Evolutionary conservation across 2,888 invertebrate species (phyloP).

Genomic region (Salpingus planirostris): DNA sequence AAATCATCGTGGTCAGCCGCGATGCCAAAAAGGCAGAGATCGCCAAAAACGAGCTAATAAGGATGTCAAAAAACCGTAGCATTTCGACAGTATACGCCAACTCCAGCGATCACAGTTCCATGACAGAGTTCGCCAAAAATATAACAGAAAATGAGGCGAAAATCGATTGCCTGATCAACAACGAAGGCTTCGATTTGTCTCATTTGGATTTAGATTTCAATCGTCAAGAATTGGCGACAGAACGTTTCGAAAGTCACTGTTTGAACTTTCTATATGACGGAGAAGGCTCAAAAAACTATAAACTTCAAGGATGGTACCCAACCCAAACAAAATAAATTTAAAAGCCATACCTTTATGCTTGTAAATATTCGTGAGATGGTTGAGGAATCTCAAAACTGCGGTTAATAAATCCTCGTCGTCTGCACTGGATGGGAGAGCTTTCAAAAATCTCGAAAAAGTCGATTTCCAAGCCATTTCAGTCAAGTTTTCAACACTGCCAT

Average conservation of each 20-base stretch:
- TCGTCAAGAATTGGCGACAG: slow-evolving; percentile 9
- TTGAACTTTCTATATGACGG: slow-evolving; percentile 7
- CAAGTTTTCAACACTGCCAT: slow-evolving; percentile 8
- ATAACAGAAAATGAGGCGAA: slow-evolving; percentile 6
- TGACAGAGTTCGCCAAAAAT: slow-evolving; percentile 6
- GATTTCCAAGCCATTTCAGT: slow-evolving; percentile 48
- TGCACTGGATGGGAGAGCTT: slow-evolving; percentile 54
- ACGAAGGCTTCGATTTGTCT: slow-evolving; percentile 9
- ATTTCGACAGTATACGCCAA: slow-evolving; percentile 6
- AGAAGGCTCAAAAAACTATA: slow-evolving; percentile 1
- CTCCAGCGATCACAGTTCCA: slow-evolving; percentile 3
- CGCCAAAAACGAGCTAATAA: slow-evolving; percentile 9
- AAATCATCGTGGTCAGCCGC: slow-evolving; percentile 8
- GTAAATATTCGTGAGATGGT: slow-evolving; percentile 28
- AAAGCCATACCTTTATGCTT: slow-evolving; percentile 26
- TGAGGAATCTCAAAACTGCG: slow-evolving; percentile 37
- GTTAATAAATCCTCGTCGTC: slow-evolving; percentile 54
- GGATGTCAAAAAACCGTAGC: slow-evolving; percentile 11
- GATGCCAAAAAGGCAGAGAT: slow-evolving; percentile 5
- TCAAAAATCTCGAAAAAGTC: slow-evolving; percentile 51
- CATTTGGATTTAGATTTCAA: slow-evolving; percentile 11
- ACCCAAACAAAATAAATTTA: too few species aligned
- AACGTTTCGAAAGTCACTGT: slow-evolving; percentile 11
- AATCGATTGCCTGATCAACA: slow-evolving; percentile 12
- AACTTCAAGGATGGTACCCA: slow-evolving; percentile 5